Evolutionary conservation across 2,888 invertebrate genomes (phyloP).

Genomic region (Dione vanillae): DNA sequence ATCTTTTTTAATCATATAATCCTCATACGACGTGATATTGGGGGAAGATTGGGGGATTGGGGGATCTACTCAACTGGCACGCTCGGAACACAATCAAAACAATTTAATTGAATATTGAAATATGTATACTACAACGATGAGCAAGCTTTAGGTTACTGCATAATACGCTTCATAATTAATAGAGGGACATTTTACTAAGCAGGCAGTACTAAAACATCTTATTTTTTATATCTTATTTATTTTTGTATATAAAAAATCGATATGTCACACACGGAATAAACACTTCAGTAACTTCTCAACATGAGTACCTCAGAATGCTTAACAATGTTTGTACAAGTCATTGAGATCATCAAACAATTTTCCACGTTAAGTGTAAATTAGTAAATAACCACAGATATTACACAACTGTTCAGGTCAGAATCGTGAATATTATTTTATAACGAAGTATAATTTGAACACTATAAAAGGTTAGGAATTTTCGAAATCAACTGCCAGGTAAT

Average conservation of each 20-base stretch:
- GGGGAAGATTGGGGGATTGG: too few species aligned
- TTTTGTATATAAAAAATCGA: too few species aligned
- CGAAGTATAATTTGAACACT: constrained; percentile 23
- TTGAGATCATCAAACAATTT: constrained; percentile 27
- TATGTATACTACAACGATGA: too few species aligned
- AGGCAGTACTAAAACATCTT: not conserved
- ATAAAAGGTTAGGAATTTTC: constrained; percentile 23
- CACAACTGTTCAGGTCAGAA: constrained; percentile 17
- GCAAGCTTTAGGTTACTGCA: not conserved
- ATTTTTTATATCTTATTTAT: too few species aligned
- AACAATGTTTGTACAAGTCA: constrained; percentile 4
- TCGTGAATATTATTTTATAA: constrained; percentile 29
- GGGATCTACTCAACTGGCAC: too few species aligned
- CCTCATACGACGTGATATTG: too few species aligned
- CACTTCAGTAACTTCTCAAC: not conserved
- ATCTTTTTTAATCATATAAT: too few species aligned
- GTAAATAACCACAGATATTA: constrained; percentile 15
- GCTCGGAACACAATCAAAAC: too few species aligned
- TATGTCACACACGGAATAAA: not conserved
- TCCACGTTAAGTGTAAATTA: constrained; percentile 29
- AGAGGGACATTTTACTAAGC: not conserved
- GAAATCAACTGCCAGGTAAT: not conserved
- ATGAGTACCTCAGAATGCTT: not conserved
- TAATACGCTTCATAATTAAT: not conserved
- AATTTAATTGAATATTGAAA: too few species aligned